A percentile compares a stretch with the other conserved stretches of the same genome.
phyloP scores from a whole-genome alignment of 2,888 invertebrate species.

The Nasonia oneida region DNA sequence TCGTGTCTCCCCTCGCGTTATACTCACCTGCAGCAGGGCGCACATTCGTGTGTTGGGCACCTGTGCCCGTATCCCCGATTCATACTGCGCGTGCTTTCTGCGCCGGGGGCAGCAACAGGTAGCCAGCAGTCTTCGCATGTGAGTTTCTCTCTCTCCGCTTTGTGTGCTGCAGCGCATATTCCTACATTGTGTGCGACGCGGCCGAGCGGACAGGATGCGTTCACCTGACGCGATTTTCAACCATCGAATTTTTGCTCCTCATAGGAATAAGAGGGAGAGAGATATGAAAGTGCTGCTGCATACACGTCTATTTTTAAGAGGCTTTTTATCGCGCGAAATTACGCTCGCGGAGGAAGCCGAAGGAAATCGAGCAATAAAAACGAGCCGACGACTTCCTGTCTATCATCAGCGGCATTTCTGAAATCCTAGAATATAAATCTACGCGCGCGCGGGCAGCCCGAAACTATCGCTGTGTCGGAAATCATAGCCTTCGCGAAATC shows the following conservation, averaged over 20 bases:
- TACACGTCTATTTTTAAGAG: background rate
- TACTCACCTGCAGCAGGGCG: no score
- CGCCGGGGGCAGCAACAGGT: background rate
- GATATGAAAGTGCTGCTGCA: background rate
- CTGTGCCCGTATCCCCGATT: background rate
- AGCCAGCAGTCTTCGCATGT: background rate
- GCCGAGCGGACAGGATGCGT: background rate
- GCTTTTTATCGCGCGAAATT: conserved; percentile 8
- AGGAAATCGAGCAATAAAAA: conserved; percentile 13
- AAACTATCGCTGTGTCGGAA: background rate
- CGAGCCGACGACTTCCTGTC: background rate
- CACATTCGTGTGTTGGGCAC: background rate
- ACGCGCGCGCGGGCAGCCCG: background rate
- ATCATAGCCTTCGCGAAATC: conserved; percentile 46
- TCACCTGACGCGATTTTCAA: background rate
- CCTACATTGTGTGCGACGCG: background rate
- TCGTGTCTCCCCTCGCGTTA: background rate
- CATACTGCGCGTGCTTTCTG: background rate
- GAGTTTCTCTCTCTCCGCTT: no score
- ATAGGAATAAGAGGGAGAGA: background rate
- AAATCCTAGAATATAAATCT: conserved; percentile 17
- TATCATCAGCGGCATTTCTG: background rate
- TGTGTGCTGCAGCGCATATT: no score
- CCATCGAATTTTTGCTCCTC: no score
- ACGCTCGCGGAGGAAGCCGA: background rate